Evolutionary conservation across 2,113 vertebrate genomes (phyloP).

Genomic region (Nipponia nippon): DNA sequence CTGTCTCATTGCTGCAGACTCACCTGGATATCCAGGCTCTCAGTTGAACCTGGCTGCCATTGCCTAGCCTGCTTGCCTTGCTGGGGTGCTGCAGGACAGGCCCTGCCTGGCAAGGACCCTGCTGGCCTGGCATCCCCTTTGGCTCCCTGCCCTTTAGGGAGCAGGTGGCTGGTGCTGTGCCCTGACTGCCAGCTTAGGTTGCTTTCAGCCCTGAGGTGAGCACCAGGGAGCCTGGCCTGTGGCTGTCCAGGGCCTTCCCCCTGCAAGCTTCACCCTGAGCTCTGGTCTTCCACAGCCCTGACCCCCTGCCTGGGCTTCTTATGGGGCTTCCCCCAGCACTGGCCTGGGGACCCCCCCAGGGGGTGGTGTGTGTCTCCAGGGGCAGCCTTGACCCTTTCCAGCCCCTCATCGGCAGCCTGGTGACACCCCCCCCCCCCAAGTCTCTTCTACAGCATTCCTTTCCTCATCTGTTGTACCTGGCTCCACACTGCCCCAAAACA

Average conservation of each 20-base stretch:
- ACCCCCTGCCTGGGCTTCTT: not conserved
- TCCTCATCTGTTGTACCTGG: not conserved
- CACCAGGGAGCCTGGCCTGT: not conserved
- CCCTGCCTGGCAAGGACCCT: too few relatives aligned
- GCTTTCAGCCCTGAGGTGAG: not conserved
- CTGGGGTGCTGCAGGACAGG: rapidly evolving
- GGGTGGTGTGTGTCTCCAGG: not conserved
- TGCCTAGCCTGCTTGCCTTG: not conserved
- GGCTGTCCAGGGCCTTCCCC: not conserved
- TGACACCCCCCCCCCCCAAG: not conserved
- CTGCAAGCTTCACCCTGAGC: rapidly evolving
- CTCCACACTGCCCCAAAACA: not conserved
- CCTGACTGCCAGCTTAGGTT: not conserved
- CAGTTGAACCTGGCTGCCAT: not conserved
- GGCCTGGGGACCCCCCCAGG: not conserved
- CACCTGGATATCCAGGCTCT: not conserved
- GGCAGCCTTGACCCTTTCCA: not conserved
- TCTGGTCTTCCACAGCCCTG: rapidly evolving
- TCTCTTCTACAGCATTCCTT: not conserved
- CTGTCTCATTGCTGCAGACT: not conserved
- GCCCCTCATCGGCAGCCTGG: not conserved
- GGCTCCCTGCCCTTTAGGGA: not conserved
- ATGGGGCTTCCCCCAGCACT: not conserved
- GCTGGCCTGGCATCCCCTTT: not conserved
- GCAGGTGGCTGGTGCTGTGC: not conserved